These are phyloP conservation scores for Clarias platycephalus DNA, from an alignment of 2,797 vertebrate genomes.

Conservation along the genomic window DNA sequence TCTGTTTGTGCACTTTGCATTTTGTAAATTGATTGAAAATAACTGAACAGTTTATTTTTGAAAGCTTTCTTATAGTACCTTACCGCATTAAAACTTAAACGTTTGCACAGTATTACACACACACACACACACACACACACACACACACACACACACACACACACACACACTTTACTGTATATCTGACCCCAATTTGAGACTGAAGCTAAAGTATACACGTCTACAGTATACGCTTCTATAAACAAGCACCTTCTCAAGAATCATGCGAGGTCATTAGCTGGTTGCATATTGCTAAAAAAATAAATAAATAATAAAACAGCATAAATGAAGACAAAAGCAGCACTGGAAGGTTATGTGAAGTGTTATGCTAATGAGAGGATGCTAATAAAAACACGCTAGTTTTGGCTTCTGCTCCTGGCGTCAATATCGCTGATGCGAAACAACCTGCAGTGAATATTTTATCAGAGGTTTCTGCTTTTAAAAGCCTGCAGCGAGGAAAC, in stretches of 20 bases:
- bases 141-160: not conserved
- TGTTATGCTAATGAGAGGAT: conserved; percentile 17
- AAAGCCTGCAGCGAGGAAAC: conserved; percentile 32
- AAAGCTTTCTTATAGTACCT: too few relatives aligned
- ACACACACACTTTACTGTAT: not conserved
- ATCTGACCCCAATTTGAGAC: not conserved
- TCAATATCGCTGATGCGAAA: conserved; percentile 40
- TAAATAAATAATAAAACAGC: not conserved
- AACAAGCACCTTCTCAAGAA: not conserved
- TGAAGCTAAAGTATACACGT: not conserved
- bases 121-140: too few relatives aligned
- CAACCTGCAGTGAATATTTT: conserved; percentile 40
- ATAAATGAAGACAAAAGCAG: conserved; percentile 1
- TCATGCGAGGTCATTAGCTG: not conserved
- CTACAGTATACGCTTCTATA: not conserved
- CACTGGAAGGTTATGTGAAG: not conserved
- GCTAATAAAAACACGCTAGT: not conserved
- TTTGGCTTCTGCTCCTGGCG: conserved; percentile 20
- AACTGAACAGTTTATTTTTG: too few relatives aligned
- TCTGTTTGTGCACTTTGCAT: not conserved
- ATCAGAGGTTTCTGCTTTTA: conserved; percentile 41
- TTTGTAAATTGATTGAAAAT: not conserved
- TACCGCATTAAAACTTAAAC: too few relatives aligned
- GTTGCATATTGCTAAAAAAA: not conserved
- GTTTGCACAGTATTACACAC: too few relatives aligned